These are phyloP conservation scores for Papilio machaon DNA, from an alignment of 1,140 invertebrate species.

Conservation along the genomic window DNA sequence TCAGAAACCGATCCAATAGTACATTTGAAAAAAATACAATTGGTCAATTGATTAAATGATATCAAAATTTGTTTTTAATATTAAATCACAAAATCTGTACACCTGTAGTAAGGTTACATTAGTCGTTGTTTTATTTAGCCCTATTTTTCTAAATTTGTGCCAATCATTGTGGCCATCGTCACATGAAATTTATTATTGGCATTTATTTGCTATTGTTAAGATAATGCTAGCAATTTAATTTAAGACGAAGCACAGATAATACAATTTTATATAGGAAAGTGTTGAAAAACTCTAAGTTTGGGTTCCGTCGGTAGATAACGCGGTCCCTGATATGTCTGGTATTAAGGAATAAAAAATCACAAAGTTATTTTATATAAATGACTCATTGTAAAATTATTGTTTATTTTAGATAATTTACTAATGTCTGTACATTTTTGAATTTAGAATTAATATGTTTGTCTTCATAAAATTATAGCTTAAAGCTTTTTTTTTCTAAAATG, in stretches of 20 bases:
- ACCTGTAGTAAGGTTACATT: no score
- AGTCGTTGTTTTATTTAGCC: neutral
- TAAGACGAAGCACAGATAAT: neutral
- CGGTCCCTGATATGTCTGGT: neutral
- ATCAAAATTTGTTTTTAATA: no score
- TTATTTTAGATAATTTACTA: no score
- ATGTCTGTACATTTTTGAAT: no score
- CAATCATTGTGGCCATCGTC: conserved; percentile 52
- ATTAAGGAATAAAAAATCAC: neutral
- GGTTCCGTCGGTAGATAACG: neutral
- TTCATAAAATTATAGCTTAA: no score
- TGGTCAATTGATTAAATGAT: no score
- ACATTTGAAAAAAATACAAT: neutral
- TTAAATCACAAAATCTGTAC: no score
- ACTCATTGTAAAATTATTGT: neutral
- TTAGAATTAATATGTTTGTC: no score
- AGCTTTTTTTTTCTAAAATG: no score
- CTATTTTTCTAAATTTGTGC: conserved; percentile 53
- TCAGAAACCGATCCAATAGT: neutral
- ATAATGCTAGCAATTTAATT: conserved; percentile 54
- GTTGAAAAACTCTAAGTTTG: conserved; percentile 7
- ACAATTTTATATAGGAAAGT: conserved; percentile 60
- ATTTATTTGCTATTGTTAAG: conserved; percentile 63
- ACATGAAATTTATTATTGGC: conserved; percentile 71
- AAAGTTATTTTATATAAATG: neutral